Percentiles rank a stretch among this genome's conserved stretches.
phyloP scores from a whole-genome alignment of 2,888 invertebrate genomes.

The Cephus pygmeus region DNA sequence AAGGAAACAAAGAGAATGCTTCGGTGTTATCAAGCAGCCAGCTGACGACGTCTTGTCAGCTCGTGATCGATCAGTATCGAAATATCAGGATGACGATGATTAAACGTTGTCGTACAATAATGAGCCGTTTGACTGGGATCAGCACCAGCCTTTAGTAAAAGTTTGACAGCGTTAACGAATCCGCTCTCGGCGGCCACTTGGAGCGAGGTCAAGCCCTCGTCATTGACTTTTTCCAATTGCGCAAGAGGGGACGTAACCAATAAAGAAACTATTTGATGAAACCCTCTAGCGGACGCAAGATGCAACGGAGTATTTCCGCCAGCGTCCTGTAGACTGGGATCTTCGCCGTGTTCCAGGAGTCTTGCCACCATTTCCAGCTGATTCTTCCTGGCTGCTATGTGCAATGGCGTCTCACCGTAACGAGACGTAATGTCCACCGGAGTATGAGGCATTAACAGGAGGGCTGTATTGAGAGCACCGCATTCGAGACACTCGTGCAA shows the following conservation, averaged over 20 bases:
- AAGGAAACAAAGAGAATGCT: neutral
- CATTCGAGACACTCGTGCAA: slow-evolving; percentile 55
- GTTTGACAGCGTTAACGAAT: slow-evolving; percentile 54
- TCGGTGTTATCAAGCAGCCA: slow-evolving; percentile 41
- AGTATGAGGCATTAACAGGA: slow-evolving; percentile 42
- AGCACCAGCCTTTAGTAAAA: slow-evolving; percentile 50
- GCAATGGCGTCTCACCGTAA: slow-evolving; percentile 61
- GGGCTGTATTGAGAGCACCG: slow-evolving; percentile 48
- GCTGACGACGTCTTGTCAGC: slow-evolving; percentile 51
- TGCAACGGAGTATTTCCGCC: slow-evolving; percentile 63
- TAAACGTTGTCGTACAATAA: slow-evolving; percentile 40
- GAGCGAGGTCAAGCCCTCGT: slow-evolving; percentile 57
- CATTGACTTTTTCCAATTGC: slow-evolving; percentile 56
- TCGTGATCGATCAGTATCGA: slow-evolving; percentile 48
- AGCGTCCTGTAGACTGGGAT: slow-evolving; percentile 54
- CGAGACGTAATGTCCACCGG: slow-evolving; percentile 47
- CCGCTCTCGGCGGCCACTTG: slow-evolving; percentile 64
- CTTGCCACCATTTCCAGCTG: slow-evolving; percentile 47
- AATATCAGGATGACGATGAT: slow-evolving; percentile 51
- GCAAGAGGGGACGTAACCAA: slow-evolving; percentile 56
- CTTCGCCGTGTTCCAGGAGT: slow-evolving; percentile 51
- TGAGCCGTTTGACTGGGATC: slow-evolving; percentile 44
- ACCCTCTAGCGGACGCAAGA: slow-evolving; percentile 62
- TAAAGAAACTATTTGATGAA: slow-evolving; percentile 55
- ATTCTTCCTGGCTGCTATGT: slow-evolving; percentile 59